Conservation (phyloP, 1,140 invertebrate genomes). For the Meteorus sp. region DNA sequence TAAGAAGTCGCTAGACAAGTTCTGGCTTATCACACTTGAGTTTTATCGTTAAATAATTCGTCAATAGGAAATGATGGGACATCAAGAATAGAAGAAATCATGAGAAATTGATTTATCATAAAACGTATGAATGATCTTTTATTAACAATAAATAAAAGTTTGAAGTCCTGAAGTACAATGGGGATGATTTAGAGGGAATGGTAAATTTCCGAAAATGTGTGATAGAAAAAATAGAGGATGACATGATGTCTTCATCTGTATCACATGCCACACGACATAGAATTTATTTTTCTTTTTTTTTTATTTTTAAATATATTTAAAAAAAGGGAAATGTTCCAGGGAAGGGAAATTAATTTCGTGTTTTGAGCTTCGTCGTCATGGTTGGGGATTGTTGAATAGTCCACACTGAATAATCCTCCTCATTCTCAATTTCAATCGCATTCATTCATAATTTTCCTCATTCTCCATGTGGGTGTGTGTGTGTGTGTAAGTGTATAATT, state of each 20-base stretch:
- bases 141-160: conserved; percentile 58
- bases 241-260: conserved; percentile 40
- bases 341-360: not conserved
- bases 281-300: conserved; percentile 15
- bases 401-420: no score
- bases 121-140: conserved; percentile 53
- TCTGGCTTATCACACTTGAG: not conserved
- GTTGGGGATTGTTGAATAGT: no score
- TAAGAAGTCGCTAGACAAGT: no score
- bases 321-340: not conserved
- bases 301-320: not conserved
- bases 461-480: no score
- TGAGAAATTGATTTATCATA: conserved; percentile 42
- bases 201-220: conserved; percentile 27
- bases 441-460: no score
- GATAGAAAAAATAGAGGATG: conserved; percentile 35
- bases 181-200: conserved; percentile 7
- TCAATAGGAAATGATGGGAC: not conserved
- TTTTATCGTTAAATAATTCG: not conserved
- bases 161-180: conserved; percentile 31
- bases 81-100: conserved; percentile 12
- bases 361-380: not conserved
- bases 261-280: conserved; percentile 44
- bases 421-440: no score
- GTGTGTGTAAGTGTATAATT: no score